phyloP scores from a whole-genome alignment of 2,113 vertebrate genomes.

The Pardalotus punctatus region DNA sequence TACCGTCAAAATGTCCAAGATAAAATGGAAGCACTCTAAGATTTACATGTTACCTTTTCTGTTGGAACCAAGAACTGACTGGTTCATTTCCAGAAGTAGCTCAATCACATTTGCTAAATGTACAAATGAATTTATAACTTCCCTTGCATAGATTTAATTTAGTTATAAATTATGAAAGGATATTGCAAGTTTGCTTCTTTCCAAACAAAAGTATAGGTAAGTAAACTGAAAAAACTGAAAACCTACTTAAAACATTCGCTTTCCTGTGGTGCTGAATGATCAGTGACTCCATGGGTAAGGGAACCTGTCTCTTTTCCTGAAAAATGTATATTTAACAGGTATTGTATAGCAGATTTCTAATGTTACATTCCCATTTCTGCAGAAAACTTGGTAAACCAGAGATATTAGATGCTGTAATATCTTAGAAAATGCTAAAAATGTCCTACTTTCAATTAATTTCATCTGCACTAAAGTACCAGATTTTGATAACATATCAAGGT shows the following conservation, averaged over 20 bases:
- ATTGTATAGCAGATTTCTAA: conserved; percentile 24
- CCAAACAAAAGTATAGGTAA: background rate
- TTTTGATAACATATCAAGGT: background rate
- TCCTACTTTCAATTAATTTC: background rate
- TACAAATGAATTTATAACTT: background rate
- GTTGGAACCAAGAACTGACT: background rate
- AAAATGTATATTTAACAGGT: background rate
- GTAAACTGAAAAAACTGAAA: background rate
- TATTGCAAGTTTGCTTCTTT: background rate
- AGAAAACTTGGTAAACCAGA: background rate
- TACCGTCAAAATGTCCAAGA: background rate
- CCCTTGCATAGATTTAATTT: background rate
- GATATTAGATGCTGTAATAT: background rate
- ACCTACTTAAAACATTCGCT: background rate
- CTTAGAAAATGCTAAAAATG: background rate
- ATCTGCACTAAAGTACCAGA: background rate
- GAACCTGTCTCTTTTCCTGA: background rate
- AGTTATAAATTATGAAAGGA: background rate
- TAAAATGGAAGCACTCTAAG: background rate
- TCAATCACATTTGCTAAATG: background rate
- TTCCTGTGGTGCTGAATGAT: background rate
- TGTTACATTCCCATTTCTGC: conserved; percentile 2
- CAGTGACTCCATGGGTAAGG: background rate
- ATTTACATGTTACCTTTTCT: background rate
- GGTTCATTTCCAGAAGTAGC: background rate